A percentile compares a stretch with the other conserved stretches of the same genome.
These are phyloP conservation scores for Holcopasites calliopsidis DNA, from an alignment of 1,140 invertebrate genomes.

Conservation along the genomic window DNA sequence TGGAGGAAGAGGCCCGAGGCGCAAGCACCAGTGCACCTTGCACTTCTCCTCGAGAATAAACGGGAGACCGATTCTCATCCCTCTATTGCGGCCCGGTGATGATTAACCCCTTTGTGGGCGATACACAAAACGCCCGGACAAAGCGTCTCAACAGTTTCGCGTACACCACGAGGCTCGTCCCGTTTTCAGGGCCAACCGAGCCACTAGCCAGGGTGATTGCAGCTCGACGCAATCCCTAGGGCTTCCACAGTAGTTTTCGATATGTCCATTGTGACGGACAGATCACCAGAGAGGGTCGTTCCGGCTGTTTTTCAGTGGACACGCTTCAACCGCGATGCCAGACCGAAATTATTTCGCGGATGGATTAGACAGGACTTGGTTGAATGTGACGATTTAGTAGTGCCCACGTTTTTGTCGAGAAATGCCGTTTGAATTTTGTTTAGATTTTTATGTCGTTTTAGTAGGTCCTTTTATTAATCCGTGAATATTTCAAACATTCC, in stretches of 20 bases:
- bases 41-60: slow-evolving; percentile 37
- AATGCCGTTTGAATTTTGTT: neutral
- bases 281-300: neutral
- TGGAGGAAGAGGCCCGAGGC: neutral
- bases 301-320: neutral
- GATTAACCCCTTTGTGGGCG: slow-evolving; percentile 50
- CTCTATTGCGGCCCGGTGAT: slow-evolving; percentile 46
- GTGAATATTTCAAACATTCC: too few relatives aligned
- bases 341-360: neutral
- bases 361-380: neutral
- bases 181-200: neutral
- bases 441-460: too few relatives aligned
- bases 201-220: neutral
- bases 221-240: neutral
- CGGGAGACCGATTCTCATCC: slow-evolving; percentile 14
- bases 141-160: neutral
- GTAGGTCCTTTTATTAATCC: too few relatives aligned
- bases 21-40: neutral
- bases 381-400: neutral
- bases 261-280: slow-evolving; percentile 4
- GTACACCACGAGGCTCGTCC: neutral
- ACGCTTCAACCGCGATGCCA: neutral
- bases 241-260: slow-evolving; percentile 18
- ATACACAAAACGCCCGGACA: slow-evolving; percentile 13
- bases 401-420: neutral